These are phyloP conservation scores for Parauchenoglanis punctatus DNA, from an alignment of 2,797 vertebrate species.

Conservation along the genomic window DNA sequence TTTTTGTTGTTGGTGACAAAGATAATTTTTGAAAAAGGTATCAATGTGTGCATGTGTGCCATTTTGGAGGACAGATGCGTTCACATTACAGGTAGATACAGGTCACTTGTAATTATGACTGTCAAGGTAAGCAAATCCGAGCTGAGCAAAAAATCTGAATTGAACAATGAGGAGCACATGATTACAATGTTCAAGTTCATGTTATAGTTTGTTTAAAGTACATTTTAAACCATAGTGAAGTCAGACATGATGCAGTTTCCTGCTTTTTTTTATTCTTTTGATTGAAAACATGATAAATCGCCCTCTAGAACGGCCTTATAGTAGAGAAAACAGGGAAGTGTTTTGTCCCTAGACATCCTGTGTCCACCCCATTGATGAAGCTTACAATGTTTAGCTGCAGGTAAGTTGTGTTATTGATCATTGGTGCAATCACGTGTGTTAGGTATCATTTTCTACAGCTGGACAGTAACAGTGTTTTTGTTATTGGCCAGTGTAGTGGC, in stretches of 20 bases:
- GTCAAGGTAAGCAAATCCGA: no score
- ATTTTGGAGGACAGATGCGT: no score
- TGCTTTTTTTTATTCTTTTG: neutral
- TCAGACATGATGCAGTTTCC: neutral
- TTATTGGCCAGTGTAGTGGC: neutral
- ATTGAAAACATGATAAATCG: neutral
- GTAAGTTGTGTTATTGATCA: neutral
- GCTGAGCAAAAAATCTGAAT: no score
- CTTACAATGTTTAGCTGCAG: neutral
- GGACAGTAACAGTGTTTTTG: neutral
- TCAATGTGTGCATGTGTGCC: no score
- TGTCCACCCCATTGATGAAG: neutral
- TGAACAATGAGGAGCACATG: neutral
- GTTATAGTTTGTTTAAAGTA: neutral
- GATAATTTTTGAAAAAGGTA: no score
- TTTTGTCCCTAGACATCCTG: neutral
- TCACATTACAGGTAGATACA: no score
- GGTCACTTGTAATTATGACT: no score
- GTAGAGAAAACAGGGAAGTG: neutral
- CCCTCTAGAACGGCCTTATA: neutral
- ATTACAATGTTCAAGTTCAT: neutral
- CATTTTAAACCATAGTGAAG: neutral
- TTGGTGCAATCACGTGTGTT: neutral
- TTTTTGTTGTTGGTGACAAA: no score
- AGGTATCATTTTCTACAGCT: neutral